phyloP scores from a whole-genome alignment of 2,113 vertebrate species.

The Seriola dumerili region DNA sequence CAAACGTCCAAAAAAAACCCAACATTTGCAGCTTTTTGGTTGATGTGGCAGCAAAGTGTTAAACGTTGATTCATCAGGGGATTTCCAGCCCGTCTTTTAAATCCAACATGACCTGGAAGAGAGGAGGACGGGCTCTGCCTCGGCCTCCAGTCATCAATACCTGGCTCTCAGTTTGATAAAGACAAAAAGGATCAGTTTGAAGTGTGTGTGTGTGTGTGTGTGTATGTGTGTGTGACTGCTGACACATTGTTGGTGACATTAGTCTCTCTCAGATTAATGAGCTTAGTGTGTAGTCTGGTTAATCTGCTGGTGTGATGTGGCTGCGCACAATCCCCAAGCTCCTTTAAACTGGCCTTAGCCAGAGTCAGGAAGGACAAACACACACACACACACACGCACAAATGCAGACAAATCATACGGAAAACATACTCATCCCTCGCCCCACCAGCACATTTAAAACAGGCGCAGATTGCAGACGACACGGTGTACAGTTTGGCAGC shows the following conservation, averaged over 20 bases:
- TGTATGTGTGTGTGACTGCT: constrained; percentile 40
- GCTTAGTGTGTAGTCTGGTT: constrained; percentile 60
- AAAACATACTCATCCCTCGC: constrained; percentile 7
- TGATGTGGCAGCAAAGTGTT: constrained; percentile 49
- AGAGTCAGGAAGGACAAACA: constrained; percentile 24
- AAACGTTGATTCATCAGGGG: constrained; percentile 55
- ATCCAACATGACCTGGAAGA: constrained; percentile 29
- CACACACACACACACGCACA: constrained; percentile 2
- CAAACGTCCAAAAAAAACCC: constrained; percentile 2
- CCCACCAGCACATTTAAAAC: constrained; percentile 38
- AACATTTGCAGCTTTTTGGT: constrained; percentile 3
- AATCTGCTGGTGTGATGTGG: constrained; percentile 68
- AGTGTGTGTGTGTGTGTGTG: constrained; percentile 18
- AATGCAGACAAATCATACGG: constrained; percentile 1
- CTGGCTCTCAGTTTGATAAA: constrained; percentile 24
- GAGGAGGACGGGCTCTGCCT: background rate
- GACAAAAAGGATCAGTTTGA: constrained; percentile 27
- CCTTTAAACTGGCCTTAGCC: constrained; percentile 43
- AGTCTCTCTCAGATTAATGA: constrained; percentile 64
- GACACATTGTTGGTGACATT: constrained; percentile 49
- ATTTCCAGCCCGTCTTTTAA: constrained; percentile 59
- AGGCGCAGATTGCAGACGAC: constrained; percentile 41
- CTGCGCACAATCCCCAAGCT: constrained; percentile 37
- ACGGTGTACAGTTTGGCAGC: constrained; percentile 58
- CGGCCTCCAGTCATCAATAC: constrained; percentile 26